These are phyloP conservation scores for Crotalus helleri DNA, from an alignment of 2,113 vertebrate genomes.

Conservation along the genomic window DNA sequence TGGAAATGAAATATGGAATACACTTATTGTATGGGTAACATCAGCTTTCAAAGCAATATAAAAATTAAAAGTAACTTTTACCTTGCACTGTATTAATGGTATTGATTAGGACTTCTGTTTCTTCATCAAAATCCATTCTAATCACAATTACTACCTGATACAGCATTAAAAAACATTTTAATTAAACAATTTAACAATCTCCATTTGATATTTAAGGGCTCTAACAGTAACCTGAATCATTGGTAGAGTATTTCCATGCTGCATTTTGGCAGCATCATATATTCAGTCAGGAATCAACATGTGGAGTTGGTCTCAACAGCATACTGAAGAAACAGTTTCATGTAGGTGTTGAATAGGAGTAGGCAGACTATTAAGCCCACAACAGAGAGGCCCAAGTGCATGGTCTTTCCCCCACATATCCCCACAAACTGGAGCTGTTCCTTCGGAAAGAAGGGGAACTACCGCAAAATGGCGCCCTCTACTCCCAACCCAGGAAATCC, in stretches of 20 bases:
- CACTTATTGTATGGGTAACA: background rate
- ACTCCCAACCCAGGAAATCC: background rate
- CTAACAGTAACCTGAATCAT: background rate
- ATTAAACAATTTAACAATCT: background rate
- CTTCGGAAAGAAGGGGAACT: background rate
- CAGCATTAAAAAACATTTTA: slow-evolving; percentile 29
- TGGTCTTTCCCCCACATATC: background rate
- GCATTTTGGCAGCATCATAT: background rate
- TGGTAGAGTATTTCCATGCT: background rate
- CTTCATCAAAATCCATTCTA: slow-evolving; percentile 63
- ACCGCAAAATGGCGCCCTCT: background rate
- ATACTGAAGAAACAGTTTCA: background rate
- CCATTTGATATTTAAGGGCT: background rate
- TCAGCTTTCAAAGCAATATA: background rate
- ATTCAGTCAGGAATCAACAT: background rate
- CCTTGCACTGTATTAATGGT: slow-evolving; percentile 73
- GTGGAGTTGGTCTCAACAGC: background rate
- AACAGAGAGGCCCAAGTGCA: background rate
- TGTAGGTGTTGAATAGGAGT: background rate
- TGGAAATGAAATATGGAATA: background rate
- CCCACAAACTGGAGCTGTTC: background rate
- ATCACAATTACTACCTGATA: slow-evolving; percentile 72
- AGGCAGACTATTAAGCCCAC: background rate
- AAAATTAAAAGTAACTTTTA: slow-evolving; percentile 59
- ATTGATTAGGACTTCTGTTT: slow-evolving; percentile 67